phyloP scores from a whole-genome alignment of 2,888 invertebrate species.

The Metacarcinus magister region DNA sequence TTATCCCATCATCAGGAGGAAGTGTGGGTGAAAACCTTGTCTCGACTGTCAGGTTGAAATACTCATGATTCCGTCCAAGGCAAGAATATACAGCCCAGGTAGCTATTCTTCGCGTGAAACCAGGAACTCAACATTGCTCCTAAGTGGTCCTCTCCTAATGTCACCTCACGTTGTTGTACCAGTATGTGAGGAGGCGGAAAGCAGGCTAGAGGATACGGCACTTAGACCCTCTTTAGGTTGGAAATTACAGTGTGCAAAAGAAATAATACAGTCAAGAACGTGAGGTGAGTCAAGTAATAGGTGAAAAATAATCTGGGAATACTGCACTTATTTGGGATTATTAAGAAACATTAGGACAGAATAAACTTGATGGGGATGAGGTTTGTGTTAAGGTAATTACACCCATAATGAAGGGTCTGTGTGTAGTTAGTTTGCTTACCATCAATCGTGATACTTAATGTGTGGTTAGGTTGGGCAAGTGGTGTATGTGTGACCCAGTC shows the following conservation, averaged over 20 bases:
- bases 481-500: background rate
- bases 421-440: background rate
- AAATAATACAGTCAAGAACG: background rate
- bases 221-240: background rate
- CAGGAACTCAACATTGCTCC: background rate
- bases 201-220: background rate
- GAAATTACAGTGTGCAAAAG: background rate
- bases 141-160: background rate
- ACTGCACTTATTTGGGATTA: background rate
- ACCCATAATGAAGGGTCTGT: background rate
- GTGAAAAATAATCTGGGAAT: background rate
- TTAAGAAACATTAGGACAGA: background rate
- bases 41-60: background rate
- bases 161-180: background rate
- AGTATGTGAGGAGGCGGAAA: background rate
- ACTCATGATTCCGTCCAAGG: background rate
- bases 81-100: background rate
- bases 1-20: background rate
- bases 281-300: background rate
- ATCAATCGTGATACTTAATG: background rate
- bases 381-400: background rate
- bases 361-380: background rate
- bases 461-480: background rate
- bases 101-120: background rate
- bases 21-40: background rate